phyloP scores from a whole-genome alignment of 2,113 vertebrate genomes.

The Tapirus terrestris region DNA sequence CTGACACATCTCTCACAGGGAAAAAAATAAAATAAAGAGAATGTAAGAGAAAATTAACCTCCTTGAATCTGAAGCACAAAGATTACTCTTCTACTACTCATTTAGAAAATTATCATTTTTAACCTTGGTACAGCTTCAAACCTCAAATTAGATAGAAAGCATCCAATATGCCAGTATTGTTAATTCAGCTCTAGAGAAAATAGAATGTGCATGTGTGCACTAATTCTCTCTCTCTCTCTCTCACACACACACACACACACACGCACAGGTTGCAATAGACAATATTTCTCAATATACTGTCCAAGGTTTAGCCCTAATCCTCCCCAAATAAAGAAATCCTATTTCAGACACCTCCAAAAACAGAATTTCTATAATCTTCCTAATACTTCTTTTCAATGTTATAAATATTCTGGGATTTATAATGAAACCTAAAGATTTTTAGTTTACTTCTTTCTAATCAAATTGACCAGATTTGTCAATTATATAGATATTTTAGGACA shows the following conservation, averaged over 20 bases:
- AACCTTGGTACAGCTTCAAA: background rate
- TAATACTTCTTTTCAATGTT: background rate
- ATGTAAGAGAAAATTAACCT: slow-evolving; percentile 26
- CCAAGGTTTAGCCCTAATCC: background rate
- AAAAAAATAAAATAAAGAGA: background rate
- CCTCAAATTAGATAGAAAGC: background rate
- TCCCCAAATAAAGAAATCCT: background rate
- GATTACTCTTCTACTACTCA: background rate
- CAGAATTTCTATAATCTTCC: background rate
- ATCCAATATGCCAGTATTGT: background rate
- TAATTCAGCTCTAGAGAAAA: background rate
- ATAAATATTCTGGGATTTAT: background rate
- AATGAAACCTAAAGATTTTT: background rate
- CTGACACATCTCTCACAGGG: background rate
- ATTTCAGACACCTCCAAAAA: background rate
- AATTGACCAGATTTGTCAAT: background rate
- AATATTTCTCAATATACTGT: background rate
- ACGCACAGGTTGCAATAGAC: background rate
- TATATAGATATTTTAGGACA: background rate
- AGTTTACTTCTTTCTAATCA: background rate
- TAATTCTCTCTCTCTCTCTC: background rate
- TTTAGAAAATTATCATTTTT: background rate
- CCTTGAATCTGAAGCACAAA: background rate
- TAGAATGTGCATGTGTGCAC: background rate
- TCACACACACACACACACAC: too few relatives aligned